Evolutionary conservation across 2,113 vertebrate genomes (phyloP), one percentile per base, ranked within the genome.

Genomic region (Zapus hudsonius): DNA sequence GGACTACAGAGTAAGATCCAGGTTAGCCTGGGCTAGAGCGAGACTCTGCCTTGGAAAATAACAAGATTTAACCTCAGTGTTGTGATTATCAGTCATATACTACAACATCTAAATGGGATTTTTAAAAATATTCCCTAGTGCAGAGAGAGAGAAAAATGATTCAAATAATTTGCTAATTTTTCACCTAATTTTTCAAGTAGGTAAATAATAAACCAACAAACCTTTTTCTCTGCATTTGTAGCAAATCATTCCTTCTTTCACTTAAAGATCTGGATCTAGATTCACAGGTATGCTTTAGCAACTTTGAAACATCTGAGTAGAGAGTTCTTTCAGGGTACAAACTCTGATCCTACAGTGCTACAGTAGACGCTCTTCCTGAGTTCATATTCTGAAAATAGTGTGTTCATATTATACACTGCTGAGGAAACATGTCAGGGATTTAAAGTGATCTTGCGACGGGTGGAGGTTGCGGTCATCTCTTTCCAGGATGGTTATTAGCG

Each of bases 251-350:
- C 36, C 42, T 63, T n/a, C n/a, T n/a, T n/a, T 94, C 55, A 63
- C 44, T 92, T 93, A 85, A 93, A 57, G 63, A 80, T 57, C 87
- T 25, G 82, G 84, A 70, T 88, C 40, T 40, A 95, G 69, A 73
- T 76, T 95, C 15, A 72, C 88, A 94, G 93, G 38, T 91, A 22
- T 87, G 82, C 89, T 95, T n/a, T 87, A 76, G 70, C 42, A 85
- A 67, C 93, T 91, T 74, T 89, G 25, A 0, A 91, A 72, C 88
- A 67, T 94, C 72, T 93, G 84, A 91, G 59, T 85, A 92, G 73
- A 90, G 75, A 79, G 87, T 91, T 78, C 59, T 94, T 90, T 88
- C 55, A 81, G 38, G 85, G 59, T 90, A 81, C 64, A 84, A 79
- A 95, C 42, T 57, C 64, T 59, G 27, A 55, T 97, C 40, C 17